These are phyloP conservation scores for Amyelois transitella DNA, from an alignment of 1,140 invertebrate genomes.

Conservation along the genomic window DNA sequence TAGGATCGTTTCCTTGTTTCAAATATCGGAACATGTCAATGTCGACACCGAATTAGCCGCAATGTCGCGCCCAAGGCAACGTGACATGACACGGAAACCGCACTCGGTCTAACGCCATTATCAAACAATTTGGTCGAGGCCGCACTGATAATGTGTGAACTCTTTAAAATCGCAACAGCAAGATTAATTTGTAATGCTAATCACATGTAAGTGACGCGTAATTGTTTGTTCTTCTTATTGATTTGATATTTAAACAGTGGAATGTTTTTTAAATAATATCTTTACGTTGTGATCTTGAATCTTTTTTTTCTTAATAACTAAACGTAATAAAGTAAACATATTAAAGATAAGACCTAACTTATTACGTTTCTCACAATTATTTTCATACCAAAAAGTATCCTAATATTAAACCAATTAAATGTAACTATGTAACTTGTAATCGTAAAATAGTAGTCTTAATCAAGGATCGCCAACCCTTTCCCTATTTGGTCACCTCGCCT, in stretches of 20 bases:
- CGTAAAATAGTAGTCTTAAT: background rate
- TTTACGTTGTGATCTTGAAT: too few relatives aligned
- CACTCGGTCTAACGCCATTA: constrained; percentile 13
- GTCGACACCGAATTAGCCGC: constrained; percentile 60
- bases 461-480: background rate
- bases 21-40: constrained; percentile 61
- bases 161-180: background rate
- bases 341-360: too few relatives aligned
- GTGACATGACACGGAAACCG: constrained; percentile 20
- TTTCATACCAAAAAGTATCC: too few relatives aligned
- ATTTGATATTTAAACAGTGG: too few relatives aligned
- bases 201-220: background rate
- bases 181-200: background rate
- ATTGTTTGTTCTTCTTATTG: too few relatives aligned
- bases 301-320: too few relatives aligned
- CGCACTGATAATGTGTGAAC: background rate
- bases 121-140: constrained; percentile 11
- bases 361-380: too few relatives aligned
- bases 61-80: constrained; percentile 56
- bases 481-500: constrained; percentile 32
- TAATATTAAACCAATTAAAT: too few relatives aligned
- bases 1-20: constrained; percentile 49
- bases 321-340: too few relatives aligned
- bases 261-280: too few relatives aligned
- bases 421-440: too few relatives aligned